Conservation (phyloP, 2,888 invertebrate genomes). For the Notocelia uddmanniana region DNA sequence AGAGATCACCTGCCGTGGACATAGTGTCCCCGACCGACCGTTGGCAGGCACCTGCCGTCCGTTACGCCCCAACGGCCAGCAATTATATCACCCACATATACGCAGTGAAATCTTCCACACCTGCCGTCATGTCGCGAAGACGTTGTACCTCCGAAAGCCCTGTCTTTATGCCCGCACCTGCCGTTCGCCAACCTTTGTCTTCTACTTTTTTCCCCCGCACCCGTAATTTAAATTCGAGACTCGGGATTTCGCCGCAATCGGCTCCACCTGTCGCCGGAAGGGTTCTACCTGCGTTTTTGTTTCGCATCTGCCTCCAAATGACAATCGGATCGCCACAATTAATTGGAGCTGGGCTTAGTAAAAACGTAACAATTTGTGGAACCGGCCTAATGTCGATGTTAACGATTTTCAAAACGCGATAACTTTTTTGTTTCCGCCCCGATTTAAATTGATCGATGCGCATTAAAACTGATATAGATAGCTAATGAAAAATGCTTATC, state of each 20-base stretch:
- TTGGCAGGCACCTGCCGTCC: constrained; percentile 83
- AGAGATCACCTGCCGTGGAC: constrained; percentile 80
- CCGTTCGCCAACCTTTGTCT: constrained; percentile 83
- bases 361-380: constrained; percentile 63
- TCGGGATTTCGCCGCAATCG: constrained; percentile 82
- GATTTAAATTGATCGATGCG: constrained; percentile 46
- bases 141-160: constrained; percentile 69
- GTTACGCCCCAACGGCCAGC: constrained; percentile 84
- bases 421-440: constrained; percentile 52
- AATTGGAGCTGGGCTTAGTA: constrained; percentile 66
- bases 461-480: constrained; percentile 16
- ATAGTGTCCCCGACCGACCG: constrained; percentile 82
- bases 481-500: constrained; percentile 11
- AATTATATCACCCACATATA: constrained; percentile 84
- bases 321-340: constrained; percentile 73
- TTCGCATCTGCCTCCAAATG: constrained; percentile 80
- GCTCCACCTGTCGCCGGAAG: constrained; percentile 85
- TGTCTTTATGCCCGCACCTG: constrained; percentile 73
- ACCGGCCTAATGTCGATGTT: constrained; percentile 62
- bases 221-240: constrained; percentile 82
- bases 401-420: constrained; percentile 63
- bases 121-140: constrained; percentile 85
- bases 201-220: constrained; percentile 73
- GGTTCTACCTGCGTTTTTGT: constrained; percentile 84
- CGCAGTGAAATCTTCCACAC: constrained; percentile 81